Base-by-base conservation (phyloP, 2,113 vertebrate species). In the Pristiophorus japonicus region DNA sequence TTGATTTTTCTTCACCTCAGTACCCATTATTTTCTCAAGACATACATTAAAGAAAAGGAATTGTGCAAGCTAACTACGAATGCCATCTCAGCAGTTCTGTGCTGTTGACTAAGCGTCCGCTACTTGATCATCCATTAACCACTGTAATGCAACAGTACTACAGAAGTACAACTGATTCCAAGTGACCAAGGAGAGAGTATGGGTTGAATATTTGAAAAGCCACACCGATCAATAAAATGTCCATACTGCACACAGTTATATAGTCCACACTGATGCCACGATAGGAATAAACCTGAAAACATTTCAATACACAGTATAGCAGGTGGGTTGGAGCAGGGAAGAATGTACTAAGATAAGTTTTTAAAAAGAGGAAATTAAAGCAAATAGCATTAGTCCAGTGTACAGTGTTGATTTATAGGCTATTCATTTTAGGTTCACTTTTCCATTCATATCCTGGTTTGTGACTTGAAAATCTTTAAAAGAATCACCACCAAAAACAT, bases 1-100 rank as follows among this genome's bases (percentile, higher is more conserved):
- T 70, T 66, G n/a, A 93, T 73, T 94, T 66, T 66, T 92, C n/a
- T 92, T 73, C 24, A 34, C 45, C 66, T 94, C 93, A 94, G 65
- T 70, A 51, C 22, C 93, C 66, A 94, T 94, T 94, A 94, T 70
- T 70, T 70, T 94, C 66, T 51, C 63, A 34, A 94, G 47, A 73
- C 63, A 70, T 47, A 70, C 66, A 18, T 94, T 51, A 34, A 30
- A 45, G 91, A 66, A 94, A 94, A 94, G 20, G 66, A 92, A 92
- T 62, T 92, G 59, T 92, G n/a, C 34, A 92, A 63, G 34, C n/a
- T n/a, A n/a, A n/a, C n/a, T n/a, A n/a, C n/a, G n/a, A n/a, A n/a
- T n/a, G 66, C 42, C 70, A 27, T 67, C 42, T 30, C 42, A 73
- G 66, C 24, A 30, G 38, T 27, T 94, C 3, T 73, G 66, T 45